Percentiles rank a stretch among this genome's conserved stretches.
These are phyloP conservation scores for Dendrocincla tyrannina DNA, from an alignment of 2,797 vertebrate genomes.

Conservation along the genomic window DNA sequence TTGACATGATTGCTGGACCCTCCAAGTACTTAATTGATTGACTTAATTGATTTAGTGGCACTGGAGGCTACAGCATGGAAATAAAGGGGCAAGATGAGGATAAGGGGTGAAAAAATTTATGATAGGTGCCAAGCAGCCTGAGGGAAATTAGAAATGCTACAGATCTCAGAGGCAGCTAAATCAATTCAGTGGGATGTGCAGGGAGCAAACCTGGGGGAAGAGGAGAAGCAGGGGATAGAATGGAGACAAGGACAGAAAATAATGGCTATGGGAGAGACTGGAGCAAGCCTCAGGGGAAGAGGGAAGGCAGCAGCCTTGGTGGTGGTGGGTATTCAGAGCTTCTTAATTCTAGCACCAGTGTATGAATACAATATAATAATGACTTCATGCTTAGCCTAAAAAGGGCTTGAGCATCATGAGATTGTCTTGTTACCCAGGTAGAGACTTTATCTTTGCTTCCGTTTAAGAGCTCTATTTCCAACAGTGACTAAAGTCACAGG, in stretches of 20 bases:
- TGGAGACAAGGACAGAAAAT: conserved; percentile 1
- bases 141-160: conserved; percentile 67
- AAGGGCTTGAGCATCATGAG: neutral
- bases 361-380: neutral
- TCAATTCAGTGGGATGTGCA: conserved; percentile 44
- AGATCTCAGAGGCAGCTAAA: conserved; percentile 63
- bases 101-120: conserved; percentile 70
- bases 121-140: conserved; percentile 52
- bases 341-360: neutral
- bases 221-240: neutral
- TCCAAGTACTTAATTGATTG: conserved; percentile 74
- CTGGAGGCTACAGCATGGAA: conserved; percentile 62
- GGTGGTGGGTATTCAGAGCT: neutral
- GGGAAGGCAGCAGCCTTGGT: neutral
- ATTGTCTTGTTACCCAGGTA: conserved; percentile 26
- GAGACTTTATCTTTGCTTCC: conserved; percentile 9
- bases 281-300: neutral
- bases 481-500: conserved; percentile 8
- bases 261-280: neutral
- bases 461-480: conserved; percentile 9
- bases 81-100: conserved; percentile 57
- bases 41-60: conserved; percentile 71
- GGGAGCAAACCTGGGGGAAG: neutral
- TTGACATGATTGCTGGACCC: conserved; percentile 67
- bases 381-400: conserved; percentile 27